A percentile compares a stretch with the other conserved stretches of the same genome.
Evolutionary conservation across 2,888 invertebrate species (phyloP).

Genomic region (Myopa testacea): DNA sequence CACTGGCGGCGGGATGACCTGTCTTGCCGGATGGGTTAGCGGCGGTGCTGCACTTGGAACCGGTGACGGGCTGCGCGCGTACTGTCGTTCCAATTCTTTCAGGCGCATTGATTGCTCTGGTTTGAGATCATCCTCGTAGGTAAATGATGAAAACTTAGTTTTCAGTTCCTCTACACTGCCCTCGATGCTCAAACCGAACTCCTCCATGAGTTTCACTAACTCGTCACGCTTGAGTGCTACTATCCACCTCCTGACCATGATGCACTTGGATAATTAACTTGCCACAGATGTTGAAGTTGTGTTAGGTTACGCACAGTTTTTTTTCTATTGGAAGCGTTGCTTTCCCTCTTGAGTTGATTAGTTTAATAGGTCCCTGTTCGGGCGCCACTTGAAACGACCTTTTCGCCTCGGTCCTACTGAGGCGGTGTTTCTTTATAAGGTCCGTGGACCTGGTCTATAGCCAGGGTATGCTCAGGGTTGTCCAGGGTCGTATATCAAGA

Average conservation of each 20-base stretch:
- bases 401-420: too few species aligned
- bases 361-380: too few species aligned
- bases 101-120: background rate
- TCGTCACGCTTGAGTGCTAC: constrained; percentile 1
- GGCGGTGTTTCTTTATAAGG: too few species aligned
- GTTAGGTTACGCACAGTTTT: background rate
- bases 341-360: background rate
- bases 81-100: background rate
- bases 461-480: too few species aligned
- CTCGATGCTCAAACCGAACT: background rate
- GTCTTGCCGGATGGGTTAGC: background rate
- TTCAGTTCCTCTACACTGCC: background rate
- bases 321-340: background rate
- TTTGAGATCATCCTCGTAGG: background rate
- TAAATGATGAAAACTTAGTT: background rate
- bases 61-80: background rate
- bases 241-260: background rate
- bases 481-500: too few species aligned
- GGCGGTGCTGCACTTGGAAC: background rate
- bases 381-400: too few species aligned
- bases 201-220: background rate
- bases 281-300: background rate
- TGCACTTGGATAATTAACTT: background rate
- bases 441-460: too few species aligned
- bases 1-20: background rate